These are phyloP conservation scores for Cantharis flavilabris DNA, from an alignment of 2,888 invertebrate species.

Conservation along the genomic window DNA sequence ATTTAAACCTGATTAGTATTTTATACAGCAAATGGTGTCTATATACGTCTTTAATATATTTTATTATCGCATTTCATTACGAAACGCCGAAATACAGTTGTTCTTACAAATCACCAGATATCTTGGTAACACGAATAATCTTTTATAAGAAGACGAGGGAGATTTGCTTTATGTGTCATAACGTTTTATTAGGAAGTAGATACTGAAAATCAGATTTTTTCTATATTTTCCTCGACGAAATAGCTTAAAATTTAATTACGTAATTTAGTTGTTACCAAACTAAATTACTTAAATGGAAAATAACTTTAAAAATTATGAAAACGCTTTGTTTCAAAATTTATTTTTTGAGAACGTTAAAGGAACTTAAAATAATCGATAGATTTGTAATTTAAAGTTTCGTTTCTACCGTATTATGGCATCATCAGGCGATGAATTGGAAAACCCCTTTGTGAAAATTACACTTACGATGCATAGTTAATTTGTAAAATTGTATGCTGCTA, in stretches of 20 bases:
- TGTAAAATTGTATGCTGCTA: too few relatives aligned
- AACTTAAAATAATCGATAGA: too few relatives aligned
- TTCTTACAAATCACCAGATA: constrained; percentile 5
- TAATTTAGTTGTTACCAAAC: neutral
- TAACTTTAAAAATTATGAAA: neutral
- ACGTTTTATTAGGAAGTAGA: constrained; percentile 30
- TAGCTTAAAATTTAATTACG: neutral
- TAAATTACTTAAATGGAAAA: neutral
- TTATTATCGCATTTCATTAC: neutral
- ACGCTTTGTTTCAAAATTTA: neutral
- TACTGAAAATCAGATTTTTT: neutral
- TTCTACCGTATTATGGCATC: too few relatives aligned
- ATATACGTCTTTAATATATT: neutral
- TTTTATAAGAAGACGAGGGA: constrained; percentile 33
- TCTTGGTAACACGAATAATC: constrained; percentile 35
- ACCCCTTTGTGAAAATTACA: too few relatives aligned
- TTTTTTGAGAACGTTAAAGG: neutral
- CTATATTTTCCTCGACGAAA: neutral
- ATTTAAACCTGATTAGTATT: neutral
- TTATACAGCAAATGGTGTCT: neutral
- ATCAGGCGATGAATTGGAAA: too few relatives aligned
- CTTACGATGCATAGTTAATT: too few relatives aligned
- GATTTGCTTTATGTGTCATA: constrained; percentile 36
- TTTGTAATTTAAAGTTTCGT: too few relatives aligned
- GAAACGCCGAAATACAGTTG: neutral